These are phyloP conservation scores for Tuta absoluta DNA, from an alignment of 2,888 invertebrate genomes.

Conservation along the genomic window DNA sequence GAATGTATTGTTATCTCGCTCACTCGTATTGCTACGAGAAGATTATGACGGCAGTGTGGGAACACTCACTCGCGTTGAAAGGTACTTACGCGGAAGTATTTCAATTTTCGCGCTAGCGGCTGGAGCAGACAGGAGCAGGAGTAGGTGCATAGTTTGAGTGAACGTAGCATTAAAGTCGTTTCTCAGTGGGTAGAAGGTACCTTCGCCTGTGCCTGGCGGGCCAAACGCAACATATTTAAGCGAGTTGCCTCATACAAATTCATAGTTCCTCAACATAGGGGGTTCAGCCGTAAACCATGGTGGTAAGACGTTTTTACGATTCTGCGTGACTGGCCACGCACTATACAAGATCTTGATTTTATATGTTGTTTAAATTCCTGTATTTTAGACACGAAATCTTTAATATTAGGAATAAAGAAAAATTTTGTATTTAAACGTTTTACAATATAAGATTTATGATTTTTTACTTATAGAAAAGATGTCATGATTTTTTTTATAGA, in stretches of 20 bases:
- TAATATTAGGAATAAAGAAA: slow-evolving; percentile 34
- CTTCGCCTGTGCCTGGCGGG: not conserved
- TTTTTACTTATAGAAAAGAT: too few relatives aligned
- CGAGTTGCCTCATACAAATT: slow-evolving; percentile 43
- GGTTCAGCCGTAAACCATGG: slow-evolving; percentile 52
- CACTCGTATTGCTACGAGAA: too few relatives aligned
- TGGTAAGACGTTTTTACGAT: slow-evolving; percentile 59
- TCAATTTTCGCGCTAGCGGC: too few relatives aligned
- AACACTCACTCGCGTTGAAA: too few relatives aligned
- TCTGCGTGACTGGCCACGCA: slow-evolving; percentile 44
- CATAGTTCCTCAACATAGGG: slow-evolving; percentile 46
- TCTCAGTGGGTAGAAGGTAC: not conserved
- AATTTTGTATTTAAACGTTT: not conserved
- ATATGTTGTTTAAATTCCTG: slow-evolving; percentile 57
- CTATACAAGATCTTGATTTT: slow-evolving; percentile 49
- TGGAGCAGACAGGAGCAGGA: too few relatives aligned
- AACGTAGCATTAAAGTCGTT: not conserved
- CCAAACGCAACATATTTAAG: slow-evolving; percentile 12
- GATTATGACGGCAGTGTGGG: too few relatives aligned
- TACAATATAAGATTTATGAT: not conserved
- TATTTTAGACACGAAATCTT: slow-evolving; percentile 53
- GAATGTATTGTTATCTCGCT: too few relatives aligned
- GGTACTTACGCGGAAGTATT: too few relatives aligned
- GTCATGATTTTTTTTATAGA: too few relatives aligned
- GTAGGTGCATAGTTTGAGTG: too few relatives aligned